phyloP scores from a whole-genome alignment of 2,888 invertebrate species.

The Agriopis marginaria region DNA sequence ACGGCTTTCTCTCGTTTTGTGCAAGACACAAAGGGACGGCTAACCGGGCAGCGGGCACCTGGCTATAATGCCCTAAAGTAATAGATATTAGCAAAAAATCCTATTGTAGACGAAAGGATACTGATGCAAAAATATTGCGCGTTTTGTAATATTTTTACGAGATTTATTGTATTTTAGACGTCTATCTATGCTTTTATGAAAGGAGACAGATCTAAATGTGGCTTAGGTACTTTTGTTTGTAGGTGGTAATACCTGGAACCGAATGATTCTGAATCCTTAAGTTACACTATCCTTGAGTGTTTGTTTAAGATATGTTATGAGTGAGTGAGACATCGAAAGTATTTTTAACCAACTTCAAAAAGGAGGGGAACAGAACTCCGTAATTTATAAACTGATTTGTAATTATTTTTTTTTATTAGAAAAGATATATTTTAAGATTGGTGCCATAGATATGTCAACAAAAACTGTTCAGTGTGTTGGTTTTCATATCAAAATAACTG shows the following conservation, averaged over 20 bases:
- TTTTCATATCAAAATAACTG: too few relatives aligned
- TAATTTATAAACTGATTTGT: too few relatives aligned
- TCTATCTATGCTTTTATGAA: slow-evolving; percentile 15
- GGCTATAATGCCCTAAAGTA: slow-evolving; percentile 72
- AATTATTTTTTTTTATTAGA: too few relatives aligned
- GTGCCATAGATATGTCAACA: too few relatives aligned
- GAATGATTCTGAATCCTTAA: too few relatives aligned
- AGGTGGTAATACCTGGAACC: background rate
- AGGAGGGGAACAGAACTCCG: too few relatives aligned
- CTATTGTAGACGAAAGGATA: slow-evolving; percentile 34
- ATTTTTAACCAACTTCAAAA: too few relatives aligned
- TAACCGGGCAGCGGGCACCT: slow-evolving; percentile 79
- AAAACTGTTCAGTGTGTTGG: too few relatives aligned
- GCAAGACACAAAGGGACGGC: slow-evolving; percentile 73
- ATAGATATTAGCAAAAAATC: slow-evolving; percentile 52
- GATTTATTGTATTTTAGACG: slow-evolving; percentile 28
- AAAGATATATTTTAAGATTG: too few relatives aligned
- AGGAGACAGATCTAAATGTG: background rate
- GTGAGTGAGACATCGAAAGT: too few relatives aligned
- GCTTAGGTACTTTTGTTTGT: background rate
- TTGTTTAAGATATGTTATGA: too few relatives aligned
- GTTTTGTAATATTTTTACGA: slow-evolving; percentile 23
- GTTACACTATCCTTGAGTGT: too few relatives aligned
- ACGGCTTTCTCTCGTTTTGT: slow-evolving; percentile 84
- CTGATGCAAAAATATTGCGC: slow-evolving; percentile 37